Conservation (phyloP, 2,797 vertebrate genomes). For the Erethizon dorsatum region DNA sequence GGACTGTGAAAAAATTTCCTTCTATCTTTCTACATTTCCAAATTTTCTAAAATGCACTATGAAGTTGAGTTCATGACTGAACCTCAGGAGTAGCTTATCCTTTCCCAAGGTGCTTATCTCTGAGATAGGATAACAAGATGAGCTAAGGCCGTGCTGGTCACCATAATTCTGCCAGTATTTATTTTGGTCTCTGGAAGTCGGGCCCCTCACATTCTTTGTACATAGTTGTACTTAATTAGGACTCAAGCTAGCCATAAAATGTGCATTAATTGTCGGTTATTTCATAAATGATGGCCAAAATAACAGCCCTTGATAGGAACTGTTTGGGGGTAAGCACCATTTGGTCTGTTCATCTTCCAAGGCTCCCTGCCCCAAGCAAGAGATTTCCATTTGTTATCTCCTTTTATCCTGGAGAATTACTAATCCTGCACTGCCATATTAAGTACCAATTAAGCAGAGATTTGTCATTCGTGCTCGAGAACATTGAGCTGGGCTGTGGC, state of each 20-base stretch:
- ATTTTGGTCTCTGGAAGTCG: constrained; percentile 81
- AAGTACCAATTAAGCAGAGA: constrained; percentile 86
- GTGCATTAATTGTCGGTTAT: constrained; percentile 87
- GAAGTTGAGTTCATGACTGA: constrained; percentile 3
- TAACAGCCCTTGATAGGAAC: constrained; percentile 84
- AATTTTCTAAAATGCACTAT: constrained; percentile 24
- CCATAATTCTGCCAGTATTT: constrained; percentile 81
- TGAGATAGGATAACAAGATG: constrained; percentile 66
- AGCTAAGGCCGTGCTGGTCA: neutral
- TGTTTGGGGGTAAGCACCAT: constrained; percentile 82
- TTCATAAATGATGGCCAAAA: constrained; percentile 88
- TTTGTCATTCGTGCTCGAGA: constrained; percentile 85
- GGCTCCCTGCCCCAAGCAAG: constrained; percentile 80
- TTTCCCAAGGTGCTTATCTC: constrained; percentile 73
- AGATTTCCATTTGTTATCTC: constrained; percentile 86
- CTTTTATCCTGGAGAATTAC: constrained; percentile 85
- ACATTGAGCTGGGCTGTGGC: constrained; percentile 80
- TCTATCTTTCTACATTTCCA: neutral
- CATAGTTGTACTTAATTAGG: constrained; percentile 90
- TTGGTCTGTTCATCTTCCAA: constrained; percentile 85
- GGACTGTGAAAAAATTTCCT: neutral
- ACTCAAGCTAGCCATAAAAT: constrained; percentile 88
- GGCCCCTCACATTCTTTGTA: constrained; percentile 87
- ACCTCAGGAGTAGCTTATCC: constrained; percentile 13
- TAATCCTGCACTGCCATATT: constrained; percentile 86